phyloP scores from a whole-genome alignment of 2,113 vertebrate species.

The Microcebus lehilahytsara region DNA sequence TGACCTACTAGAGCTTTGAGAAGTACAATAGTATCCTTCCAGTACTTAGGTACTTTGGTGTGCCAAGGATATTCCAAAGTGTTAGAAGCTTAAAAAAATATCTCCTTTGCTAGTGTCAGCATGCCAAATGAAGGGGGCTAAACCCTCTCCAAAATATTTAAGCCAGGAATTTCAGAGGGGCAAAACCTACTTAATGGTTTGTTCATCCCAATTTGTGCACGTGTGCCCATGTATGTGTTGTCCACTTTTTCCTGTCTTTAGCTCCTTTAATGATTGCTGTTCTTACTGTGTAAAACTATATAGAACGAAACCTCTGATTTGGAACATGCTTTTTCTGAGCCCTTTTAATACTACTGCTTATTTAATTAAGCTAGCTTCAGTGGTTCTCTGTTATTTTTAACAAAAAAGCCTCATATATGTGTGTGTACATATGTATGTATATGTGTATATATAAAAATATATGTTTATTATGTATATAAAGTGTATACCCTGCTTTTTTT shows the following conservation, averaged over 20 bases:
- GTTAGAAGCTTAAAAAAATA: neutral
- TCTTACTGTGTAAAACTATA: neutral
- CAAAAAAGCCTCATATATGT: neutral
- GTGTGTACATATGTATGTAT: neutral
- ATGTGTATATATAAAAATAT: neutral
- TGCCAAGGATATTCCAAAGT: neutral
- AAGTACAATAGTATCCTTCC: neutral
- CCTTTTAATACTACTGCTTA: neutral
- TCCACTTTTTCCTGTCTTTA: neutral
- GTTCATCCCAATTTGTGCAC: neutral
- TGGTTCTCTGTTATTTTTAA: neutral
- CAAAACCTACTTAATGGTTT: neutral
- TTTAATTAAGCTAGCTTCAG: neutral
- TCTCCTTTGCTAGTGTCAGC: neutral
- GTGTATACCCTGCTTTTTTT: neutral
- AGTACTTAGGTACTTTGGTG: neutral
- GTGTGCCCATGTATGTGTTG: neutral
- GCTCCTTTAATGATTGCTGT: neutral
- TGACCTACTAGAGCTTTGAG: neutral
- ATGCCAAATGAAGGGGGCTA: neutral
- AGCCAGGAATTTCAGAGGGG: neutral
- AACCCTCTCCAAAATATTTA: neutral
- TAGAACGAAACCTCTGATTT: neutral
- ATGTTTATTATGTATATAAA: too few relatives aligned
- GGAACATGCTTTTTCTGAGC: neutral